Conservation (phyloP, 2,797 vertebrate species). For the Hypotaenidia philippensis region DNA sequence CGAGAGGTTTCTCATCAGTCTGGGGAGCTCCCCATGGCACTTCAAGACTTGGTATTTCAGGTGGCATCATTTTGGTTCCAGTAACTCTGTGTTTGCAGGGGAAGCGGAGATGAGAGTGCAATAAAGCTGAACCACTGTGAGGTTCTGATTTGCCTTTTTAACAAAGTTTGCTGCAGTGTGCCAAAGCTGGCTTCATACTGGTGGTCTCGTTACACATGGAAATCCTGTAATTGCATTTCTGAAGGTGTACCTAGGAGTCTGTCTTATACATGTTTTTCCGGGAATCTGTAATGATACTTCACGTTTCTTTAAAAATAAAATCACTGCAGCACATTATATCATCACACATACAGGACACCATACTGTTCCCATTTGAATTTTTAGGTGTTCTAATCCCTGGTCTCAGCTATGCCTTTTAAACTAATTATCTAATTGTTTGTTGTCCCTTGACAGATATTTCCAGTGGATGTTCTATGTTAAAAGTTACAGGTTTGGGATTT, state of each 20-base stretch:
- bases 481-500: background rate
- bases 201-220: background rate
- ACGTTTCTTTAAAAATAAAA: background rate
- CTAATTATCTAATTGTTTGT: background rate
- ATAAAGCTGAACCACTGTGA: rapidly evolving
- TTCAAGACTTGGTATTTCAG: background rate
- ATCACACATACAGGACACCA: background rate
- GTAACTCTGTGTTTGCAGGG: background rate
- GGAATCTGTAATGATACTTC: background rate
- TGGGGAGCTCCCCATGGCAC: background rate
- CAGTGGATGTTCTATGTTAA: background rate
- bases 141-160: background rate
- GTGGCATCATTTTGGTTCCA: background rate
- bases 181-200: background rate
- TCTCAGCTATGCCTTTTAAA: background rate
- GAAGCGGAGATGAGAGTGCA: background rate
- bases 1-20: background rate
- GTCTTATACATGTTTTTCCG: background rate
- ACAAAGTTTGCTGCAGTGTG: background rate
- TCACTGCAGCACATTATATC: rapidly evolving
- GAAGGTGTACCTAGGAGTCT: background rate
- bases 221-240: background rate
- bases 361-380: background rate
- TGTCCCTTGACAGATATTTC: background rate
- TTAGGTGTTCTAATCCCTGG: background rate